Evolutionary conservation across 2,888 invertebrate species (phyloP), one percentile per base, ranked within the genome.

Genomic region (Philonicus albiceps): DNA sequence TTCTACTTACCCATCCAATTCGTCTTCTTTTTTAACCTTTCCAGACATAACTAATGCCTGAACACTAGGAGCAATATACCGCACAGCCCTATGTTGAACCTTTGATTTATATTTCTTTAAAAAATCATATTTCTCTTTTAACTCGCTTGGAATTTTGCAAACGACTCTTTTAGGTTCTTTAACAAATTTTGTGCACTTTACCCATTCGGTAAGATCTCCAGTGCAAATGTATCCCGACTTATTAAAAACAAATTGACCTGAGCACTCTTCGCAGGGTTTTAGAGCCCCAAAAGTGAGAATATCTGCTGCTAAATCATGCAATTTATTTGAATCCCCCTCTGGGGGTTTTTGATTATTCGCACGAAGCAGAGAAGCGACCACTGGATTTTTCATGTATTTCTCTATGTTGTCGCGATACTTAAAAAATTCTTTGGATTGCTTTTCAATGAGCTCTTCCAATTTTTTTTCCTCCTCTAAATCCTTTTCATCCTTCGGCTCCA

Each of bases 271-370:
- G 90, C 99, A 99, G 0, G 94, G 94, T 87, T 94, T 92, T 3
- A 98, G 93, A 2, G 95, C 94, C 40, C 99, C 99, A 93, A 99
- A 99, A 0, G 95, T 94, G 94, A 99, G 95, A 43, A 95, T 93
- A 92, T 99, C 99, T 11, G 96, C 94, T 5, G 98, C 91, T 83
- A 94, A 93, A 91, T 98, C 97, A 86, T 96, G 89, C 0, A 91
- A 87, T 76, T 90, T 91, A 90, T 93, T 94, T 86, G 96, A 95
- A 86, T 93, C 93, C 0, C 97, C 96, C 86, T 91, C 86, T 0
- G 96, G 95, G 85, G 96, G 91, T 64, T 94, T 93, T 91, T 98
- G 97, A 0, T 93, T 91, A 91, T 99, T 99, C 16, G 91, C 90
- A 88, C 95, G 94, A 27, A 99, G 93, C 40, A 99, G 90, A 30